Evolutionary conservation across 2,888 invertebrate genomes (phyloP), one percentile per base, ranked within the genome.

Genomic region (Sycophila texana): DNA sequence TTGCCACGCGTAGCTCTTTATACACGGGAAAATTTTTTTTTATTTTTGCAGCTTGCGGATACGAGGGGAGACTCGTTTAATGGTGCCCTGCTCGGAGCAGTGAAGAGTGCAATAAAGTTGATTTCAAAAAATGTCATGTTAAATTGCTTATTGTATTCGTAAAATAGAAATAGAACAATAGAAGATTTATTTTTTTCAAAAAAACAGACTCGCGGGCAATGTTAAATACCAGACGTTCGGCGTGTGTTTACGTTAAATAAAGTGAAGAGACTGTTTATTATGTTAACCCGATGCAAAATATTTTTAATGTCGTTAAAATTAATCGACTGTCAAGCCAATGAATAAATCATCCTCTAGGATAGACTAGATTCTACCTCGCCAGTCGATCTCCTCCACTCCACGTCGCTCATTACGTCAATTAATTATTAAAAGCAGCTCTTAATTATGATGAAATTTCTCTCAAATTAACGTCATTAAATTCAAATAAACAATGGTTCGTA

Each of bases 291-390:
- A 51, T 20, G 22, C 18, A 51, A 63, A 39, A 18, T 66, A 60
- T 67, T 77, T 71, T 67, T 65, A 30, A 47, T 67, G 61, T 73
- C 63, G 78, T 78, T 73, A 78, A 78, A 73, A 78, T 77, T 80
- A 80, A 80, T 80, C 55, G 76, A 74, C 80, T 71, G 57, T 70
- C 53, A 74, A 77, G 63, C 30, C 39, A 58, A 80, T 74, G 80
- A 77, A 77, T 80, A 74, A 80, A 70, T 73, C 79, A 79, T 71
- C 53, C 65, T 70, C 73, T 66, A 55, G 51, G 49, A 58, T 65
- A 22, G 49, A 80, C 73, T 73, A 58, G 49, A 76, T 73, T 75
- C 55, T 53, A 70, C 26, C 72, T 68, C 39, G 67, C 53, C 58
- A 57, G 73, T 65, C 39, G n/a, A 39, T 73, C 49, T 67, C 57